phyloP scores from a whole-genome alignment of 2,113 vertebrate genomes.

The Clarias batrachus region DNA sequence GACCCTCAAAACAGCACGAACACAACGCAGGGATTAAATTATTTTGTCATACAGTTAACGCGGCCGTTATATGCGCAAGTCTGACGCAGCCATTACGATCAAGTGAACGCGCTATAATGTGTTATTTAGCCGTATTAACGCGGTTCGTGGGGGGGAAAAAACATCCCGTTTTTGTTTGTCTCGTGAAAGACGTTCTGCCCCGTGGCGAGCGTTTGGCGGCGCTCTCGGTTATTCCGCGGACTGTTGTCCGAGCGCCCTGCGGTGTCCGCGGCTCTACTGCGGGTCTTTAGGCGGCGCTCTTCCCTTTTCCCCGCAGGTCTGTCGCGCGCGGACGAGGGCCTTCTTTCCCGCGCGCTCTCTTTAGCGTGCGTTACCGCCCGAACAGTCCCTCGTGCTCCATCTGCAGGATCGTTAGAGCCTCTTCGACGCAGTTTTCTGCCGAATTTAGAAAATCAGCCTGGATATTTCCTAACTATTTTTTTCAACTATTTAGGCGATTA shows the following conservation, averaged over 20 bases:
- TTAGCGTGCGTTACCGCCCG: slow-evolving; percentile 61
- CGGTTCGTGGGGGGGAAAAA: too few relatives aligned
- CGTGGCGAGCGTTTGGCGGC: slow-evolving; percentile 76
- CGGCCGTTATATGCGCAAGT: not conserved
- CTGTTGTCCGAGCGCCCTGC: slow-evolving; percentile 66
- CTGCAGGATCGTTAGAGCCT: not conserved
- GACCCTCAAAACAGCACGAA: not conserved
- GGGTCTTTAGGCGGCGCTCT: slow-evolving; percentile 80
- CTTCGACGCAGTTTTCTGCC: slow-evolving; percentile 7
- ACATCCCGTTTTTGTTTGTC: too few relatives aligned
- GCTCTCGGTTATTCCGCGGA: slow-evolving; percentile 67
- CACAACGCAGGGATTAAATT: not conserved
- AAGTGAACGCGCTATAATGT: too few relatives aligned
- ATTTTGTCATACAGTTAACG: too few relatives aligned
- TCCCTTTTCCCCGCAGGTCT: slow-evolving; percentile 76
- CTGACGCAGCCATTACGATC: not conserved
- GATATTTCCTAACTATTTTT: too few relatives aligned
- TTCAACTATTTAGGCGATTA: not conserved
- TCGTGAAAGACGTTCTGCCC: slow-evolving; percentile 56
- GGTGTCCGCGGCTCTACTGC: slow-evolving; percentile 65
- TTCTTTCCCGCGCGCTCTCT: slow-evolving; percentile 59
- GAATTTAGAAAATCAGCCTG: not conserved
- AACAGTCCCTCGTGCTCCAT: slow-evolving; percentile 49
- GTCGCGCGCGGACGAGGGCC: slow-evolving; percentile 63
- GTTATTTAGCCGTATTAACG: not conserved